Conservation (phyloP, 2,797 vertebrate genomes). For the Halcyon leucocephala region DNA sequence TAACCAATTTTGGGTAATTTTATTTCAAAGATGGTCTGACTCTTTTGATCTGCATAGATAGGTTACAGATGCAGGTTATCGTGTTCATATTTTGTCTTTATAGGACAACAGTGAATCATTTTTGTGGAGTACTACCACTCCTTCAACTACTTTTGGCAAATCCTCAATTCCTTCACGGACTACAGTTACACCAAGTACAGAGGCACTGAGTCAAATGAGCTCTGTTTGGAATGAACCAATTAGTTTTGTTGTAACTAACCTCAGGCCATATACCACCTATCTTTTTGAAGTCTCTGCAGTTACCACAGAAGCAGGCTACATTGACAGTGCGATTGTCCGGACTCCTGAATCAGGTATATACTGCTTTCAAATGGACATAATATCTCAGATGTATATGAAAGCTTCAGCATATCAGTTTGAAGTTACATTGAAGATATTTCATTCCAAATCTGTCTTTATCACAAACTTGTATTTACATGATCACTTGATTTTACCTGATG, state of each 20-base stretch:
- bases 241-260: constrained; percentile 87
- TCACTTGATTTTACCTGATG: not conserved
- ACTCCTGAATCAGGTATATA: constrained; percentile 92
- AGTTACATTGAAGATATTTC: not conserved
- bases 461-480: not conserved
- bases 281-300: constrained; percentile 97
- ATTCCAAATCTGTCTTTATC: not conserved
- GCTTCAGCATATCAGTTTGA: not conserved
- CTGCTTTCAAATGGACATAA: not conserved
- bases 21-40: not conserved
- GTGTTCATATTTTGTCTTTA: constrained; percentile 8
- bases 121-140: constrained; percentile 90
- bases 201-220: constrained; percentile 80
- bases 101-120: constrained; percentile 95
- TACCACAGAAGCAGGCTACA: constrained; percentile 93
- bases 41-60: not conserved
- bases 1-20: not conserved
- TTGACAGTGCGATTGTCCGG: constrained; percentile 92
- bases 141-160: constrained; percentile 74
- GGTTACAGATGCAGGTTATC: not conserved
- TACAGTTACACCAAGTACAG: constrained; percentile 71
- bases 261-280: constrained; percentile 92
- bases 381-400: not conserved
- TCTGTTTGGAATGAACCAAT: constrained; percentile 92
- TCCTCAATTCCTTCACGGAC: constrained; percentile 79